Evolutionary conservation across 2,888 invertebrate species (phyloP), one percentile per base, ranked within the genome.

Genomic region (Apodemia mormo): DNA sequence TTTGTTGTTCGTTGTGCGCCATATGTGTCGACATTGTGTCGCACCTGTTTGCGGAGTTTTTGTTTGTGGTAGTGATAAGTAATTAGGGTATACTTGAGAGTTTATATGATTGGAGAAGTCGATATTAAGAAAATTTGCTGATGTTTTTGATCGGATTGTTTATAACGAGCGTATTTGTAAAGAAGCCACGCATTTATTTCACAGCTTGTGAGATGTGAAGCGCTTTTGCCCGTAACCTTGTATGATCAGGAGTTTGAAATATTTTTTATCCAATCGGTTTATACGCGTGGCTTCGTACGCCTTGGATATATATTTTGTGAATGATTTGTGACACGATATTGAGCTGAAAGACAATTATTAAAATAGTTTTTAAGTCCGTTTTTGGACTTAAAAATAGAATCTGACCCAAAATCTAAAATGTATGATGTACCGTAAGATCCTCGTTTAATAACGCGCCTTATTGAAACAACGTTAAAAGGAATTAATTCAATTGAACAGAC

Each of bases 1-100:
- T 86, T 84, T 87, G 91, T 92, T 92, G 86, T 82, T 85, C 90
- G 92, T 91, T 91, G 86, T 85, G 84, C 91, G 90, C 90, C 86
- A 83, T 89, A 83, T 77, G 75, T 80, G 77, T 81, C 80, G 76
- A 78, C 78, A 76, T 77, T 74, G 80, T 76, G 85, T 83, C 87
- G 82, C 85, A 78, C 77, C 77, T 66, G 72, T 72, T 72, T 76
- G 72, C 71, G 73, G 66, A 69, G 43, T 65, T 68, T 58, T 69
- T 70, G 67, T 72, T 71, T 74, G 71, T 73, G 68, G 49, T 72
- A 74, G 71, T 54, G 43, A 52, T 74, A 73, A 73, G 72, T 40
- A 68, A 65, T 52, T 64, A 64, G 61, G 40, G 61, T 64, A 7
- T 64, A 64, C 7, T 54, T 54, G 61, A 64, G 61, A 64, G 61